Base-by-base conservation (phyloP, 2,797 vertebrate species). In the Rallus crepitans region DNA sequence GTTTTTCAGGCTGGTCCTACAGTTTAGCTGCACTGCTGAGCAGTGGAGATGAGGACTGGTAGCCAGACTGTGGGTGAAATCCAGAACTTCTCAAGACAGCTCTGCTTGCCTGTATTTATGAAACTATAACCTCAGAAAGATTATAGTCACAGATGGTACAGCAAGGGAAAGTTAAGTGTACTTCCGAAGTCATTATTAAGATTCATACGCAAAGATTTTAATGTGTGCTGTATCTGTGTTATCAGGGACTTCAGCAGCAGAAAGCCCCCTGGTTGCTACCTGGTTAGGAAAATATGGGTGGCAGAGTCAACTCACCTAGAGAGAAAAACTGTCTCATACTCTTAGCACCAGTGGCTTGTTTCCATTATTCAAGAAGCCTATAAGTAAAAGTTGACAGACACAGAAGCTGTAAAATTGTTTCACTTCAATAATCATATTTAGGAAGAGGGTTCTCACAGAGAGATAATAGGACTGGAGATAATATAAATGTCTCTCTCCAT, bases 301-400 rank as follows among this genome's bases (percentile, higher is more conserved):
- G 4, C 39, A 64, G 9, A 64, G 10, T 77, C 30, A 77, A 31
- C 8, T 61, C 25, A 53, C 5, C 7, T 63, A 19, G 59, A 69
- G 40, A 60, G 60, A 55, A 88, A 65, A 87, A 61, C 16, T 33
- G n/a, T 80, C 33, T 79, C 45, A 3, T 35, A 28, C 7, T 70
- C 21, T 60, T 60, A 16, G 24, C 20, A 45, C 7, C 48, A 61
- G 12, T 1, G 3, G 11, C 35, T 90, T 1, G 3, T 87, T 89
- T 76, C 63, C 21, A 3, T 89, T 91, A 31, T 92, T 93, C 28
- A 37, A 45, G 39, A 80, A 55, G 37, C 40, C 33, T 64, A 0
- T 82, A 94, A 87, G 75, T 93, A 82, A 78, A 95, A 85, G 71
- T 9, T 72, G 61, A 71, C 83, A 93, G 80, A 84, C 40, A 70